Evolutionary conservation across 2,113 vertebrate genomes (phyloP).

Genomic region (Pseudopipra pipra): DNA sequence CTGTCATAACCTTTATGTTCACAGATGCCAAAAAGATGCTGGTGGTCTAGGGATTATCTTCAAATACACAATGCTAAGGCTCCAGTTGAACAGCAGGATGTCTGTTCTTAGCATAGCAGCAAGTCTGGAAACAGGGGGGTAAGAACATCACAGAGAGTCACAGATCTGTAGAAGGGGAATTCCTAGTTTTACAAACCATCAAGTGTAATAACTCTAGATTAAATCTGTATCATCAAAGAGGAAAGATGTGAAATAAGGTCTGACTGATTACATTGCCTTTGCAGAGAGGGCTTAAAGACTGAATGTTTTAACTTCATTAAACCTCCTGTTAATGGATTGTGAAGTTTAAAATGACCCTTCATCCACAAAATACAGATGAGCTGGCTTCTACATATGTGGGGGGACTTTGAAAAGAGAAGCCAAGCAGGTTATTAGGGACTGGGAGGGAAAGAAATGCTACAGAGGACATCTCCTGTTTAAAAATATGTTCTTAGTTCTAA

Average conservation of each 20-base stretch:
- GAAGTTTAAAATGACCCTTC: constrained; percentile 3
- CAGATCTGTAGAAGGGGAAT: neutral
- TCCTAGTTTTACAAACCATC: neutral
- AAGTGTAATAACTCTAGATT: neutral
- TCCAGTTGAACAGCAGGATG: neutral
- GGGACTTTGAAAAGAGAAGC: neutral
- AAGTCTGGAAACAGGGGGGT: neutral
- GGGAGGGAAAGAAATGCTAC: neutral
- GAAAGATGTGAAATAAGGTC: neutral
- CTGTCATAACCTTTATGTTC: constrained; percentile 22
- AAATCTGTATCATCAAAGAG: neutral
- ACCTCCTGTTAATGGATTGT: neutral
- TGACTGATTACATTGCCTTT: neutral
- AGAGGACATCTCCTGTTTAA: neutral
- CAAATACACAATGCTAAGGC: neutral
- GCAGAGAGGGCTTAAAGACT: neutral
- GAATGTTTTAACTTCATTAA: neutral
- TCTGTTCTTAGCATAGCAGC: neutral
- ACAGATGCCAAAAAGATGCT: neutral
- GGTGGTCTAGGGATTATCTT: constrained; percentile 47
- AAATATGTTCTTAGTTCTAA: neutral
- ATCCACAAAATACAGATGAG: neutral
- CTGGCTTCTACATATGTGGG: neutral
- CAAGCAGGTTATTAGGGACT: neutral
- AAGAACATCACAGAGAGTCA: neutral